phyloP scores from a whole-genome alignment of 2,888 invertebrate species.

The Tiphia femorata region DNA sequence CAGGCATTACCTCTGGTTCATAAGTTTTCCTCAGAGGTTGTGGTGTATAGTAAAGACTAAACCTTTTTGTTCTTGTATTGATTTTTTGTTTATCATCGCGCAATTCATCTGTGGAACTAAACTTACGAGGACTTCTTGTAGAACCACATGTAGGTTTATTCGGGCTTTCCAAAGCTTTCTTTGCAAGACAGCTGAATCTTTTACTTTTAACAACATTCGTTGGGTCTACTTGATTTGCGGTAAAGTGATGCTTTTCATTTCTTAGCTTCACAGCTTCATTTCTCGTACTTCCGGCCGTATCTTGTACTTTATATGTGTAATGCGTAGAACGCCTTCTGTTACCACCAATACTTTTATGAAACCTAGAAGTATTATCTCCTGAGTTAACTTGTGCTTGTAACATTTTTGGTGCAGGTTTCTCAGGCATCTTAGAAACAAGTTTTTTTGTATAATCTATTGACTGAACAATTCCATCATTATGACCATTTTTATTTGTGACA shows the following conservation, averaged over 20 bases:
- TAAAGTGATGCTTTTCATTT: constrained; percentile 38
- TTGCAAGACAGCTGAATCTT: constrained; percentile 50
- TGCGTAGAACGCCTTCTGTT: constrained; percentile 9
- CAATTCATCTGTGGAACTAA: constrained; percentile 54
- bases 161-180: constrained; percentile 25
- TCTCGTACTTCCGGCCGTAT: constrained; percentile 27
- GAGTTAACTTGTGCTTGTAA: constrained; percentile 1
- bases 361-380: constrained; percentile 12
- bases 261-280: constrained; percentile 47
- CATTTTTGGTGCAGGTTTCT: constrained; percentile 16
- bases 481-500: constrained; percentile 25
- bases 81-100: constrained; percentile 48
- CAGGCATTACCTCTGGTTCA: constrained; percentile 40
- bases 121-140: constrained; percentile 41
- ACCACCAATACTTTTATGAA: constrained; percentile 4
- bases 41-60: constrained; percentile 62
- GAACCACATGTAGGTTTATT: constrained; percentile 9
- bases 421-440: constrained; percentile 5
- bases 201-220: constrained; percentile 29
- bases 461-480: constrained; percentile 5
- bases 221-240: constrained; percentile 15
- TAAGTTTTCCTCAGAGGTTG: constrained; percentile 57
- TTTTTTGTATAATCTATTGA: background rate
- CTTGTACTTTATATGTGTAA: constrained; percentile 11
- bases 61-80: constrained; percentile 49